A percentile compares a stretch with the other conserved stretches of the same genome.
phyloP scores from a whole-genome alignment of 2,113 vertebrate genomes.

The Serilophus lunatus region DNA sequence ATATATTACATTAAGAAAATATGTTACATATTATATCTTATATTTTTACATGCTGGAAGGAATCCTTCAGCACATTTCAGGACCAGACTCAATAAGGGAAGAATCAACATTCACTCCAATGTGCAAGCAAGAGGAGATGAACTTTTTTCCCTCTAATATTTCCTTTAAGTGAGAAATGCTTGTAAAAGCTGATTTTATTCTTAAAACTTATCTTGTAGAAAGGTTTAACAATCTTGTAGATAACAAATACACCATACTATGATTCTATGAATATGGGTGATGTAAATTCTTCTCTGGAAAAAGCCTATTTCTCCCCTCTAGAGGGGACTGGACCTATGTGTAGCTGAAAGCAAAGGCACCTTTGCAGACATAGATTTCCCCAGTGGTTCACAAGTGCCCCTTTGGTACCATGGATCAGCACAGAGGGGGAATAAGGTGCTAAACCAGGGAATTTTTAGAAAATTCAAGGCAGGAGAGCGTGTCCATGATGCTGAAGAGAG shows the following conservation, averaged over 20 bases:
- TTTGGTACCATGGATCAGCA: background rate
- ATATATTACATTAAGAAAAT: background rate
- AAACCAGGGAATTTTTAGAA: background rate
- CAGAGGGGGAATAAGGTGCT: background rate
- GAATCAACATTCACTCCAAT: background rate
- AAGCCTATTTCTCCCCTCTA: background rate
- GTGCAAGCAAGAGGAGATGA: background rate
- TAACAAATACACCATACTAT: background rate
- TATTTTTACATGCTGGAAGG: background rate
- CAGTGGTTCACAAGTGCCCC: rapidly evolving
- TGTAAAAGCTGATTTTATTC: background rate
- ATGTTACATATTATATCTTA: background rate
- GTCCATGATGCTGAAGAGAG: background rate
- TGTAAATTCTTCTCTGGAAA: background rate
- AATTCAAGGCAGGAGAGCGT: background rate
- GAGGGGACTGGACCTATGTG: rapidly evolving
- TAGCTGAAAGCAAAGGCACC: background rate
- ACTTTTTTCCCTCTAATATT: background rate
- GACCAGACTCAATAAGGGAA: background rate
- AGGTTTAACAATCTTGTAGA: background rate
- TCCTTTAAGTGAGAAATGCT: background rate
- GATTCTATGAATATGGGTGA: background rate
- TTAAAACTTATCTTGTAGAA: background rate
- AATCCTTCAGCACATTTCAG: background rate
- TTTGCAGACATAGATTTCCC: rapidly evolving